A percentile compares a stretch with the other conserved stretches of the same genome.
Conservation (phyloP, 1,140 invertebrate genomes). For the Drosophila tani region DNA sequence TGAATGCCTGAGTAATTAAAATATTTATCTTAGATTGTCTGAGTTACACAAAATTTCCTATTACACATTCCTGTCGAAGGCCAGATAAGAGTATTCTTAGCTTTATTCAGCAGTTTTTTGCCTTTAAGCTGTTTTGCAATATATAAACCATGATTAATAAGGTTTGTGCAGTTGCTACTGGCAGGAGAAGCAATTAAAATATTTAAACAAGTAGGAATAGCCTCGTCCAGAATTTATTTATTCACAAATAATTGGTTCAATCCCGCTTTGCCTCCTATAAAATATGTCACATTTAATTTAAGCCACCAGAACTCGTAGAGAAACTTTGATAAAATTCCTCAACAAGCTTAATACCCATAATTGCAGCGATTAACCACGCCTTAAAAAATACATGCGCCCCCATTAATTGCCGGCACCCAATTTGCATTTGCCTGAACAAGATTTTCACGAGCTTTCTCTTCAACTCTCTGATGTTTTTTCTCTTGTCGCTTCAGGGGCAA, state of each 20-base stretch:
- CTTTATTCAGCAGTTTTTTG: slow-evolving; percentile 1
- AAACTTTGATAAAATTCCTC: not conserved
- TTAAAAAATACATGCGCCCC: slow-evolving; percentile 3
- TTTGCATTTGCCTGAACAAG: slow-evolving; percentile 31
- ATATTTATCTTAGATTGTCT: slow-evolving; percentile 1
- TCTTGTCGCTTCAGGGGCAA: slow-evolving; percentile 50
- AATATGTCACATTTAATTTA: not conserved
- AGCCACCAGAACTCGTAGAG: slow-evolving; percentile 4
- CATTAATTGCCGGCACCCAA: slow-evolving; percentile 41
- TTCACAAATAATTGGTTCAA: not conserved
- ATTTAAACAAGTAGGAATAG: not conserved
- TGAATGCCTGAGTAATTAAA: not conserved
- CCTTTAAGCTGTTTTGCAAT: not conserved
- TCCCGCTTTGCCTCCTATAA: not conserved
- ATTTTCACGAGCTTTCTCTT: slow-evolving; percentile 72
- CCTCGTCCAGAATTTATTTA: not conserved
- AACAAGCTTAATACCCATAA: slow-evolving; percentile 27
- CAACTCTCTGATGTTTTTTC: slow-evolving; percentile 13
- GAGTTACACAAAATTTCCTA: not conserved
- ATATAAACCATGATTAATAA: not conserved
- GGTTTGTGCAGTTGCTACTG: not conserved
- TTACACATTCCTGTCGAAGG: not conserved
- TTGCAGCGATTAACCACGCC: slow-evolving; percentile 27
- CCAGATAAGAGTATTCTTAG: not conserved
- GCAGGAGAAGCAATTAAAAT: not conserved